Evolutionary conservation across 23 tunicate species (phyloP), one percentile per base, ranked within the genome.

Genomic region (Botrylloides violaceus): DNA sequence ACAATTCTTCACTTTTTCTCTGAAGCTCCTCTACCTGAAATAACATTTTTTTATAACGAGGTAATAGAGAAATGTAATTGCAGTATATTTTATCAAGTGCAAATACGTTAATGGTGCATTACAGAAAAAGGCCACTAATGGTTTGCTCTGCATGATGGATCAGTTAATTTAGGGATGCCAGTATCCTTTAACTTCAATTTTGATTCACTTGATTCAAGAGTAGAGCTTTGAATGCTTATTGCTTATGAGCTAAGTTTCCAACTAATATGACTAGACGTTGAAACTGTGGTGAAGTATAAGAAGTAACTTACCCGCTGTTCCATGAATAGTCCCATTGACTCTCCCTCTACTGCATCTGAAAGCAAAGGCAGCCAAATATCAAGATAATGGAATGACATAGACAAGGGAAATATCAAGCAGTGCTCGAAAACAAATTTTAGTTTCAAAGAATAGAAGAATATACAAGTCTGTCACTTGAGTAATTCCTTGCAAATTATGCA

Each of bases 231-330:
- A 23, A 60, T 23, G 65, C 23, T 20, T 1, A 60, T 1, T 60
- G 1, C 27, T 60, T 24, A 60, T 60, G 26, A 20, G 65, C 22
- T 20, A 20, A 0, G 24, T n/a, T 1, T 21, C 22, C 23, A 60
- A 60, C 22, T 47, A 12, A 18, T 12, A 47, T 47, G 18, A 47
- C 12, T 12, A 12, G 55, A n/a, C n/a, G n/a, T n/a, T n/a, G n/a
- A n/a, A n/a, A n/a, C n/a, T n/a, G n/a, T n/a, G n/a, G n/a, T n/a
- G n/a, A n/a, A n/a, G n/a, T n/a, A n/a, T n/a, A n/a, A n/a, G n/a
- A n/a, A n/a, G n/a, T n/a, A n/a, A 29, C 35, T 43, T 68, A 68
- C 74, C 74, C 58, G 21, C 9, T 37, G 74, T 18, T 68, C 74
- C 56, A 43, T 43, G 1, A 37, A 37, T 1, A 68, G 36, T 68